phyloP scores from a whole-genome alignment of 2,113 vertebrate species.

The Dicerorhinus sumatrensis region DNA sequence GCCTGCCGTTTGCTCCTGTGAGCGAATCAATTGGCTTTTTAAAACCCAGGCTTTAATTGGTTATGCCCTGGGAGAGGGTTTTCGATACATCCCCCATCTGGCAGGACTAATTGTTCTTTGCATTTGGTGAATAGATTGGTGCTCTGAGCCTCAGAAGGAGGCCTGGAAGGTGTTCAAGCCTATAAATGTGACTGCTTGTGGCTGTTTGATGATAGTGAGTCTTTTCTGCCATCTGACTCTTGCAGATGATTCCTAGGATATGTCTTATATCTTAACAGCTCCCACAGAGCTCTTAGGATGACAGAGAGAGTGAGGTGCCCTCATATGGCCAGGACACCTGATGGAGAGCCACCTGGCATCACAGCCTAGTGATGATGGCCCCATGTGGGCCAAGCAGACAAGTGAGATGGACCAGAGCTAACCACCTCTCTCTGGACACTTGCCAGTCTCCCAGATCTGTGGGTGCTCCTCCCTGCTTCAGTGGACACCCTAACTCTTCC shows the following conservation, averaged over 20 bases:
- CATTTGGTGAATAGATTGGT: background rate
- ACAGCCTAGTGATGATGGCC: background rate
- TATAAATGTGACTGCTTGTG: background rate
- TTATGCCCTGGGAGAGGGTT: conserved; percentile 64
- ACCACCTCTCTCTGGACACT: background rate
- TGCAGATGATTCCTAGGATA: background rate
- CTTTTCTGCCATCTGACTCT: conserved; percentile 38
- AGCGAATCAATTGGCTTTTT: conserved; percentile 45
- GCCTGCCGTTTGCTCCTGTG: conserved; percentile 61
- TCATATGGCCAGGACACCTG: background rate
- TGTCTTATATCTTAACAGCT: background rate
- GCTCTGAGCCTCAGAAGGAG: conserved; percentile 38
- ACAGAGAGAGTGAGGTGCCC: background rate
- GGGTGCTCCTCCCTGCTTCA: background rate
- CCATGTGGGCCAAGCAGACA: background rate
- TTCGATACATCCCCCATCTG: conserved; percentile 63
- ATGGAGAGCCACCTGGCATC: background rate
- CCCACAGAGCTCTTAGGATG: background rate
- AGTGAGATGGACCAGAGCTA: background rate
- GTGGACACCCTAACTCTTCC: background rate
- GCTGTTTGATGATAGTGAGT: background rate
- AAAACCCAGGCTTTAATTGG: conserved; percentile 69
- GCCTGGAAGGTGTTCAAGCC: background rate
- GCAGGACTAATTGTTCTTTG: conserved; percentile 67
- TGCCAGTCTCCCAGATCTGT: background rate